Evolutionary conservation across 2,797 vertebrate genomes (phyloP), one percentile per base, ranked within the genome.

Genomic region (Onychomys leucogaster): DNA sequence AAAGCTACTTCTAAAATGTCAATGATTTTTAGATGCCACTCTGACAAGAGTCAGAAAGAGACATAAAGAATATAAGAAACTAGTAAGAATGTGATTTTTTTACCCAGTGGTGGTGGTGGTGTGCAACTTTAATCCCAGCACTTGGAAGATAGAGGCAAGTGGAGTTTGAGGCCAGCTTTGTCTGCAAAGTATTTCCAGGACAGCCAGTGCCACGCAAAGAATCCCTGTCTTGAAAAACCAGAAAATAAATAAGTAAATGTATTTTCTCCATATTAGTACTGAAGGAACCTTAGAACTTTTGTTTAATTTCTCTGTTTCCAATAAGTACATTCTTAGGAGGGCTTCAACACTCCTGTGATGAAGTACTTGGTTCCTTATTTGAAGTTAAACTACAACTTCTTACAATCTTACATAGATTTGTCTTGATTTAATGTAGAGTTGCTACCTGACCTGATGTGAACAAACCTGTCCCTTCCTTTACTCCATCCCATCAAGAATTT

Each of bases 241-340:
- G 12, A 32, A 65, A 65, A 65, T 65, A 65, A 65, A 65, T 32
- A 65, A 65, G 29, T 76, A 76, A 43, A 46, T 76, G 21, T 75
- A 2, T 65, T 46, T 71, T 93, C 63, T 89, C 25, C 21, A 27
- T 89, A 84, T 59, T 76, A 69, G n/a, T 78, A 65, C 91, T 90
- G 23, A 85, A 80, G 37, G 25, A 34, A 7, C 10, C 46, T 57
- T 90, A 75, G 75, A 73, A 46, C 86, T 46, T 43, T 55, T 75
- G n/a, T 69, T 89, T 92, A 92, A 92, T 25, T 67, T 77, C 29
- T 59, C 32, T 21, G 81, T 84, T 95, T 78, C 78, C 25, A 61
- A n/a, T 52, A 89, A 93, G 29, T 80, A 13, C 71, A 78, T 78
- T 73, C 84, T 78, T 57, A 29, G 14, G 90, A 55, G 37, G 46